Conservation (phyloP, 1,140 invertebrate species). For the Caenorhabditis briggsae region DNA sequence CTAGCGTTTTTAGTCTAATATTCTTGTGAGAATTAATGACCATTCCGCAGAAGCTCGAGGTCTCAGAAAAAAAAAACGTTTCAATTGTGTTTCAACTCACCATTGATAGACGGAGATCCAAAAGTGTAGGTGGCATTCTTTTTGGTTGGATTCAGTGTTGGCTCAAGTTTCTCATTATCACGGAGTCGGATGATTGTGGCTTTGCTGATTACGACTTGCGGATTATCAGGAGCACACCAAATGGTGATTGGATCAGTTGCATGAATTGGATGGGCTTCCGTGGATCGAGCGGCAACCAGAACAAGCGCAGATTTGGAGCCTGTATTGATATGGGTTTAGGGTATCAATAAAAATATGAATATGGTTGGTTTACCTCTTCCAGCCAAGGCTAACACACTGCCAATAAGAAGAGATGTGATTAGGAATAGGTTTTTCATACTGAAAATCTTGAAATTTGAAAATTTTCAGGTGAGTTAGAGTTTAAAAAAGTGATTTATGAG, state of each 20-base stretch:
- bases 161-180: background rate
- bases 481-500: too few species aligned
- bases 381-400: background rate
- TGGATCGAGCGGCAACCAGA: background rate
- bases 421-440: constrained; percentile 51
- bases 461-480: too few species aligned
- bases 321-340: background rate
- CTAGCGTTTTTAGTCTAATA: too few species aligned
- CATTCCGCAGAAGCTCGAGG: too few species aligned
- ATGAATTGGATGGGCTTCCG: constrained; percentile 14
- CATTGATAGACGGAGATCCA: constrained; percentile 40
- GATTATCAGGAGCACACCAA: constrained; percentile 56
- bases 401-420: background rate
- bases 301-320: constrained; percentile 17
- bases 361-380: constrained; percentile 1
- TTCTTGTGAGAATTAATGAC: too few species aligned
- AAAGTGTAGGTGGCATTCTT: constrained; percentile 58
- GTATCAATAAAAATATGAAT: background rate
- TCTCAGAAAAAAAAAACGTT: background rate
- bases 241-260: constrained; percentile 44
- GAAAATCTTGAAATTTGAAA: background rate
- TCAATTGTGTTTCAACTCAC: background rate
- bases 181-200: background rate
- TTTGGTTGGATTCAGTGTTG: constrained; percentile 11
- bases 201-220: constrained; percentile 24